These are phyloP conservation scores for Hydrozoanthus tunicans DNA, from an alignment of 64 coral and sea anemone species.

Conservation along the genomic window DNA sequence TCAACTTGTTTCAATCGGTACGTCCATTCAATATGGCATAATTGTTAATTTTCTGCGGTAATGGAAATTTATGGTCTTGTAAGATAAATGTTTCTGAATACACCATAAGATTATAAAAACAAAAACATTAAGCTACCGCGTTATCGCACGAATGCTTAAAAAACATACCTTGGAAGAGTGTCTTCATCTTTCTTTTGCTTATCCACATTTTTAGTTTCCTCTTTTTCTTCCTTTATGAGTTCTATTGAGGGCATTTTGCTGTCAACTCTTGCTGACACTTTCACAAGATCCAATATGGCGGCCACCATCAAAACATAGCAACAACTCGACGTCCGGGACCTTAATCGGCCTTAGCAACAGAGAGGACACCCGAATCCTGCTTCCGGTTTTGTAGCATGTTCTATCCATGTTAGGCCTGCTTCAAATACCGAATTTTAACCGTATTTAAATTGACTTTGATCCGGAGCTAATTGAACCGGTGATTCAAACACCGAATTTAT, in stretches of 20 bases:
- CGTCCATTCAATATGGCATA: too few species aligned
- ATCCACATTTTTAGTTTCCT: slow-evolving; percentile 56
- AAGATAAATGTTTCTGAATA: not conserved
- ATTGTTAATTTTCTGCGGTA: too few species aligned
- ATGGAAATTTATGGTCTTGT: too few species aligned
- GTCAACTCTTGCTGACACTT: not conserved
- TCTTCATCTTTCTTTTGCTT: slow-evolving; percentile 68
- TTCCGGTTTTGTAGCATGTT: too few species aligned
- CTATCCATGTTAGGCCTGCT: too few species aligned
- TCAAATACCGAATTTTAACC: too few species aligned
- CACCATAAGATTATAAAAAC: not conserved
- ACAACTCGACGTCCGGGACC: not conserved
- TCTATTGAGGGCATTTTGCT: slow-evolving; percentile 61
- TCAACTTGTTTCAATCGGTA: too few species aligned
- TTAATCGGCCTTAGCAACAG: too few species aligned
- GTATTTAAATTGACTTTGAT: too few species aligned
- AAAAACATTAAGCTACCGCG: not conserved
- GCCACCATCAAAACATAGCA: slow-evolving; percentile 48
- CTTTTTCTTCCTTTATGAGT: slow-evolving; percentile 22
- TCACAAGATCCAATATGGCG: slow-evolving; percentile 38
- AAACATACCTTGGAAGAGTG: slow-evolving; percentile 74
- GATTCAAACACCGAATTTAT: too few species aligned
- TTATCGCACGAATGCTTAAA: not conserved
- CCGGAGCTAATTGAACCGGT: too few species aligned
- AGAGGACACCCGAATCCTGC: too few species aligned